Evolutionary conservation across 2,113 vertebrate genomes (phyloP).

Genomic region (Gobiocypris rarus): DNA sequence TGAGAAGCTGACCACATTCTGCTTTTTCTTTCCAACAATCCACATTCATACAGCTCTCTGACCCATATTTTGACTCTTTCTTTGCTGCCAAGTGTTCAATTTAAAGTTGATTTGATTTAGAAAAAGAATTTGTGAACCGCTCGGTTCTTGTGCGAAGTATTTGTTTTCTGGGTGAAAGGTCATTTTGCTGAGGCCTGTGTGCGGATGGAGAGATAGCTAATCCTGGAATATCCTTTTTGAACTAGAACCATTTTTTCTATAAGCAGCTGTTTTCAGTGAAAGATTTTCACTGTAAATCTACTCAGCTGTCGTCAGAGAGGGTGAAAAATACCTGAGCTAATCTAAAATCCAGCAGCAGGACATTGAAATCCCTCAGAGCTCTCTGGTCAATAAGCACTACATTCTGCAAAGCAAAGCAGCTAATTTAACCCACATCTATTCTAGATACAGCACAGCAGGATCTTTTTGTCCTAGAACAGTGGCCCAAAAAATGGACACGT

Average conservation of each 20-base stretch:
- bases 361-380: constrained; percentile 33
- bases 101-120: constrained; percentile 54
- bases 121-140: constrained; percentile 43
- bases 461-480: constrained; percentile 31
- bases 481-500: neutral
- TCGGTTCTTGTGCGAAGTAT: constrained; percentile 21
- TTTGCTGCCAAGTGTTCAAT: constrained; percentile 42
- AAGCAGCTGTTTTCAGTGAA: constrained; percentile 60
- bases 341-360: constrained; percentile 49
- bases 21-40: constrained; percentile 14
- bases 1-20: constrained; percentile 4
- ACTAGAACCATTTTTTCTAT: constrained; percentile 54
- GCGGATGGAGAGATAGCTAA: neutral
- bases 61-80: constrained; percentile 37
- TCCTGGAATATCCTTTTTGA: constrained; percentile 35
- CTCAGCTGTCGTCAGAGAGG: constrained; percentile 38
- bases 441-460: neutral
- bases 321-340: constrained; percentile 38
- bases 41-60: neutral
- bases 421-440: constrained; percentile 27
- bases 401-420: constrained; percentile 18
- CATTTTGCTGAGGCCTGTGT: neutral
- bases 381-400: constrained; percentile 37
- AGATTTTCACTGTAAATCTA: constrained; percentile 47
- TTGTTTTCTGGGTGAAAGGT: constrained; percentile 61